Evolutionary conservation across 1,140 invertebrate genomes (phyloP), one percentile per base, ranked within the genome.

Genomic region (Conus ventricosus): DNA sequence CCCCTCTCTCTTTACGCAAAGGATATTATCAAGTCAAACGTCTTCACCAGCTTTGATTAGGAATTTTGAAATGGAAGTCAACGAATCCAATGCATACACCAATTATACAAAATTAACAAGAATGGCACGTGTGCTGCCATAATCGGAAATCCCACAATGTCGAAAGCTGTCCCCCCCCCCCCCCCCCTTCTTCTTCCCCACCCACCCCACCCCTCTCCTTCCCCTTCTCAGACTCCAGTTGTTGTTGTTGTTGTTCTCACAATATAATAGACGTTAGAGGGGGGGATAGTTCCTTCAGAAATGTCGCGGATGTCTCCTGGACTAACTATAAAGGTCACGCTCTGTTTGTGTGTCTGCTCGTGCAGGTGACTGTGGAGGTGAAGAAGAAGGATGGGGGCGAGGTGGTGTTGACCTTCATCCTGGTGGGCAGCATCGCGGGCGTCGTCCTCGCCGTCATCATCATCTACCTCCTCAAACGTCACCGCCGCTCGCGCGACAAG

Each of bases 401-500:
- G 81, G 95, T 96, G 88, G 95, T 95, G n/a, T 92, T 96, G 13
- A 96, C 97, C 0, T 96, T 97, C 60, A 95, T 97, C 4, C 94
- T 97, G 1, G 96, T 97, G 89, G 96, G 96, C 57, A 95, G 96
- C 5, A 95, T 97, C 11, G 96, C 97, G 2, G 96, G 97, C 8
- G 95, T 97, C 17, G 94, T 97, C 8, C 95, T 97, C 10, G 97
- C 97, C 0, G 96, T 97, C 1, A 96, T 96, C 0, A 96, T 97
- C 3, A 94, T 98, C 57, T 96, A 97, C 87, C 94, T 98, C 80
- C 96, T 98, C 55, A 96, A 97, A 89, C 96, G 97, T n/a, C 97
- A 98, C 91, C 96, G 95, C 8, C 96, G 95, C 89, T 96, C 96
- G 90, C 97, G 96, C 92, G 97, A 96, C 93, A 99, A 98, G 93